Evolutionary conservation across 1,140 invertebrate genomes (phyloP), one percentile per base, ranked within the genome.

Genomic region (Gryllus bimaculatus): DNA sequence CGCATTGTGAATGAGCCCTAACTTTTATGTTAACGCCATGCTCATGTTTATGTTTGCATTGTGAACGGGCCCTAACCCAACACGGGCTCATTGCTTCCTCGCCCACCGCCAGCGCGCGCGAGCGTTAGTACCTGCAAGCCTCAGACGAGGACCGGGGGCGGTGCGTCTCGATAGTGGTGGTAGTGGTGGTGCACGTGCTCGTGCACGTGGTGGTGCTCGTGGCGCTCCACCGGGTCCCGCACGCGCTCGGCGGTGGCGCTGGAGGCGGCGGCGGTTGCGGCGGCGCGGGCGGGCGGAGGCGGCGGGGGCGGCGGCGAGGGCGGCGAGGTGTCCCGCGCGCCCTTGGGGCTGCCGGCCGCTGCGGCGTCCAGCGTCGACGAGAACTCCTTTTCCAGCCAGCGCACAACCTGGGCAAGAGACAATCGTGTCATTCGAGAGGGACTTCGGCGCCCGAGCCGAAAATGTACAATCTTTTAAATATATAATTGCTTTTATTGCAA

Each of bases 181-280:
- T 94, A 94, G 83, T 95, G 93, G 85, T 94, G 93, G 84, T 95
- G 93, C 82, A 94, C 92, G 82, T 95, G 93, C 84, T 94, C 92
- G 83, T 95, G 93, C 79, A 94, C 90, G 84, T 94, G 93, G 83
- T 90, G 89, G 81, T 90, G 89, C 81, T 89, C 87, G 80, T 89
- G 88, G 78, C 86, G 83, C 80, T 88, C 87, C 18, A 88, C 81
- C 49, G 81, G 26, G 1, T 39, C 26, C 26, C 26, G 26, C 26
- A 39, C 26, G 26, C 26, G 26, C 26, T 39, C 82, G 26, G 80
- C 78, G 20, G 81, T 80, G 75, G 82, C 82, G 48, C 83, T 82
- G 66, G 81, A 78, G 78, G 73, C 83, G 75, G 81, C 80, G 78
- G 81, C 80, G 79, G 75, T 80, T 77, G 80, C 82, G 74, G 80